phyloP scores from a whole-genome alignment of 2,888 invertebrate species.

The Dascillus cervinus region DNA sequence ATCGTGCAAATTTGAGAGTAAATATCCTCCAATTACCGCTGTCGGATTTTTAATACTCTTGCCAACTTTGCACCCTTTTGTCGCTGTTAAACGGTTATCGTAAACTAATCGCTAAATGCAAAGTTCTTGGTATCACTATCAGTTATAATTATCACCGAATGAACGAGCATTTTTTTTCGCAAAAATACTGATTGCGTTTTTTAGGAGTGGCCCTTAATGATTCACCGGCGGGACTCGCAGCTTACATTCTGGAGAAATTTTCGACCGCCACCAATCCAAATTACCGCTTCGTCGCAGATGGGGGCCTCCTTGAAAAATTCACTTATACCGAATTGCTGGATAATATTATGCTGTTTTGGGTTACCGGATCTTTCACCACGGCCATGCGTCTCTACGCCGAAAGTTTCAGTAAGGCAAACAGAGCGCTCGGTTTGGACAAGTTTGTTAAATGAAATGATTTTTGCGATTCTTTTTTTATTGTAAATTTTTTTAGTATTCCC shows the following conservation, averaged over 20 bases:
- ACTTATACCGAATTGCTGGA: slow-evolving; percentile 64
- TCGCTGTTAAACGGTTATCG: too few relatives aligned
- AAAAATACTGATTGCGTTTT: slow-evolving; percentile 17
- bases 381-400: slow-evolving; percentile 72
- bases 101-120: too few relatives aligned
- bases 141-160: too few relatives aligned
- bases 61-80: too few relatives aligned
- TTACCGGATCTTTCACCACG: slow-evolving; percentile 60
- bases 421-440: slow-evolving; percentile 11
- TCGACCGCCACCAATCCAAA: slow-evolving; percentile 57
- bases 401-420: slow-evolving; percentile 30
- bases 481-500: slow-evolving; percentile 49
- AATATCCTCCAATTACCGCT: too few relatives aligned
- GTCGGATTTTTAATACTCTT: too few relatives aligned
- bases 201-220: slow-evolving; percentile 57
- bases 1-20: too few relatives aligned
- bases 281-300: slow-evolving; percentile 47
- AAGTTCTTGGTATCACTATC: too few relatives aligned
- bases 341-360: slow-evolving; percentile 77
- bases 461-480: neutral
- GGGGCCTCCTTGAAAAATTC: slow-evolving; percentile 58
- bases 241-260: slow-evolving; percentile 82
- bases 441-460: neutral
- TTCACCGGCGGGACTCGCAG: slow-evolving; percentile 73
- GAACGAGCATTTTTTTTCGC: too few relatives aligned